Evolutionary conservation across 2,113 vertebrate species (phyloP).

Genomic region (Mesitornis unicolor): DNA sequence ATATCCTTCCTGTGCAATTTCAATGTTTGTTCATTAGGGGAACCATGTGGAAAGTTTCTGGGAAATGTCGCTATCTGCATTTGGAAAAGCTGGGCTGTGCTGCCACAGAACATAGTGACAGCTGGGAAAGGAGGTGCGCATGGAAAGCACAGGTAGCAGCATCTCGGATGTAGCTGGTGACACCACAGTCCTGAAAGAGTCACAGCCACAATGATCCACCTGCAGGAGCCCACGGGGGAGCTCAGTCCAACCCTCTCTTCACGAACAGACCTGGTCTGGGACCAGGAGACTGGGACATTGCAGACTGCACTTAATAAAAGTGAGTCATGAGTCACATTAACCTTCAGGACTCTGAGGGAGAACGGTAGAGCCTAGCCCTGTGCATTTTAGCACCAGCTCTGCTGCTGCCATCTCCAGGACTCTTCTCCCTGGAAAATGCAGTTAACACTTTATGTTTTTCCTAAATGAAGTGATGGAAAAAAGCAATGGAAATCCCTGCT

Average conservation of each 20-base stretch:
- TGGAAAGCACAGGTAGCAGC: background rate
- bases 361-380: accelerated
- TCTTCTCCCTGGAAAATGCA: background rate
- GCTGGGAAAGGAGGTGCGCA: too few species aligned
- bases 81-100: background rate
- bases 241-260: background rate
- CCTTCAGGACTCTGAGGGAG: background rate
- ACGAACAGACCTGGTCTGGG: background rate
- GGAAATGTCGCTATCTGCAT: background rate
- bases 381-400: background rate
- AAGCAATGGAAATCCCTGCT: background rate
- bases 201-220: background rate
- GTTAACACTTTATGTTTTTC: background rate
- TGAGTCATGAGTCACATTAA: background rate
- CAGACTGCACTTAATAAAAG: too few species aligned
- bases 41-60: background rate
- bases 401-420: background rate
- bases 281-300: background rate
- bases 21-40: background rate
- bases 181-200: background rate
- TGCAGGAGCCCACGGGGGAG: background rate
- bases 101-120: background rate
- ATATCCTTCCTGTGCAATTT: background rate
- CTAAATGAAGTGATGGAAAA: background rate
- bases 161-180: background rate